Evolutionary conservation across 53 echinoderm and acorn worm genomes (phyloP), one percentile per base, ranked within the genome.

Genomic region (Luidia sarsii): DNA sequence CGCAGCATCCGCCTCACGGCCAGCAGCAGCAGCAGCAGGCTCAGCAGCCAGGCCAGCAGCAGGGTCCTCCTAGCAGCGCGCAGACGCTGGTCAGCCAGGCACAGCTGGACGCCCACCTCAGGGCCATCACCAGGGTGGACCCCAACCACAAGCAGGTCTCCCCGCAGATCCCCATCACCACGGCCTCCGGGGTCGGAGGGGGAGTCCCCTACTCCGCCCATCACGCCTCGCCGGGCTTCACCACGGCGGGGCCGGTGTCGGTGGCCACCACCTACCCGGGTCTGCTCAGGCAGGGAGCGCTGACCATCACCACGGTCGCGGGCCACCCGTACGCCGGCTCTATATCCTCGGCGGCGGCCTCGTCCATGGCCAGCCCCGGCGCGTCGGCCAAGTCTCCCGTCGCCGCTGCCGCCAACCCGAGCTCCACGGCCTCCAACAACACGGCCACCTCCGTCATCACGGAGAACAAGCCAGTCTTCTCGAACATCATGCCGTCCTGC

Each of bases 261-360:
- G 87, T 71, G n/a, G 82, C 82, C 16, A 85, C 86, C 20, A 77
- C 77, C 61, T 77, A 77, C 61, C 60, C 77, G 11, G 77, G 77
- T n/a, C 45, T 59, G 23, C 29, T 30, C 2, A 77, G 77, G 29
- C 77, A 60, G 61, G 57, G 74, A 51, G 60, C 48, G 20, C 77
- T 43, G 23, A 61, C 59, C 31, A 59, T 77, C 45, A 77, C 77
- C 30, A 77, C 77, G 29, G 25, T 45, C 45, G 77, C 77, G 7
- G 61, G 61, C 28, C 60, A 77, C 34, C 32, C 46, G 6, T 61
- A 41, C 61, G 60, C 46, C 18, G 59, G 24, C 24, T 8, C 59
- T n/a, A 75, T 75, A 41, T 24, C 57, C 60, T 45, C 60, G 27
- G 75, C 75, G 2, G 32, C 77, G 59, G 77, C 16, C 36, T 32